A percentile compares a stretch with the other conserved stretches of the same genome.
Conservation (phyloP, 2,888 invertebrate genomes). For the Argyra leucocephala region DNA sequence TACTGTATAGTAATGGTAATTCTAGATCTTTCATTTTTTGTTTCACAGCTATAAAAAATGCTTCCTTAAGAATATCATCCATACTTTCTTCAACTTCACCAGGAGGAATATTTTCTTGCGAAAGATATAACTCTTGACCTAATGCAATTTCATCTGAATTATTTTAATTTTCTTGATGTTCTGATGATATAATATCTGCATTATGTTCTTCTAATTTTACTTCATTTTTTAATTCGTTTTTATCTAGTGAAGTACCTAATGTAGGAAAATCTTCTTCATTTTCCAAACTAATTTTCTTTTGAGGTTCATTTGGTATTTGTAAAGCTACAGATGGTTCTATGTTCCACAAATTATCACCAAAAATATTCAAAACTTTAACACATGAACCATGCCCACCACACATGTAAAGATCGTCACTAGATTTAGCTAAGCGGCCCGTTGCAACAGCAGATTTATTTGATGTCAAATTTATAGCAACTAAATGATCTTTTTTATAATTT, state of each 20-base stretch:
- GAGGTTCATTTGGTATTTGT: conserved; percentile 52
- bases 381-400: conserved; percentile 58
- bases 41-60: conserved; percentile 72
- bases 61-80: conserved; percentile 64
- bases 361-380: conserved; percentile 64
- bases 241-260: conserved; percentile 29
- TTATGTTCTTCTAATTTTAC: conserved; percentile 14
- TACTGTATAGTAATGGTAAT: conserved; percentile 67
- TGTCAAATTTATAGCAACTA: conserved; percentile 60
- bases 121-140: background rate
- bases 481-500: conserved; percentile 49
- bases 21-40: conserved; percentile 58
- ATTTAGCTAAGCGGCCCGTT: conserved; percentile 64
- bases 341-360: conserved; percentile 70
- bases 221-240: conserved; percentile 5
- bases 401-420: conserved; percentile 67
- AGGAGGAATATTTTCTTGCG: conserved; percentile 13
- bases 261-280: conserved; percentile 43
- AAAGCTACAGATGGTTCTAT: conserved; percentile 53
- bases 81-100: conserved; percentile 34
- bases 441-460: conserved; percentile 69
- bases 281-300: conserved; percentile 22
- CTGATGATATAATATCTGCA: background rate
- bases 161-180: conserved; percentile 2
- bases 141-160: conserved; percentile 16